Evolutionary conservation across 2,113 vertebrate species (phyloP).

Genomic region (Hippopotamus amphibius): DNA sequence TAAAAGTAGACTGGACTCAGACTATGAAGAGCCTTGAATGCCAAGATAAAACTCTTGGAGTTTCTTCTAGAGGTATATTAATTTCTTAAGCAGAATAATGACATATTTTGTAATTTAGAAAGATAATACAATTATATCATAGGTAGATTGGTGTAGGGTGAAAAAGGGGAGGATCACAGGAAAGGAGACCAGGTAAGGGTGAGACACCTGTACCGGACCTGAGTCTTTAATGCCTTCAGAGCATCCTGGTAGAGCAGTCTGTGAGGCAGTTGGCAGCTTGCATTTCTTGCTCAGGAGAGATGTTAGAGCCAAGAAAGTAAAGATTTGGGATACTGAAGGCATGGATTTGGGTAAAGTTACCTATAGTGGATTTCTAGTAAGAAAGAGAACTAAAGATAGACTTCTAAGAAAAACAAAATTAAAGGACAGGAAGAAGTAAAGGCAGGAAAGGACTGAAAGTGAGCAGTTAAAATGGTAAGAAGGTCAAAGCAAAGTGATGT

Average conservation of each 20-base stretch:
- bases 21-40: neutral
- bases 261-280: neutral
- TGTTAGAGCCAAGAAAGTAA: neutral
- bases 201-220: neutral
- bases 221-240: neutral
- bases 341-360: neutral
- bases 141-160: fast-evolving
- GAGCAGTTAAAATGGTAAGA: neutral
- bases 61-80: neutral
- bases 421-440: neutral
- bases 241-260: neutral
- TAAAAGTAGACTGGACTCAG: neutral
- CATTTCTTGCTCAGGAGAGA: neutral
- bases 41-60: neutral
- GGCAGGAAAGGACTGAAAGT: neutral
- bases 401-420: neutral
- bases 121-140: neutral
- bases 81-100: neutral
- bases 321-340: neutral
- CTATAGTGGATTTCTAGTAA: neutral
- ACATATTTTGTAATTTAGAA: neutral
- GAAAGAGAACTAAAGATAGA: neutral
- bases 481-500: neutral
- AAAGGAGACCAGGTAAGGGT: neutral
- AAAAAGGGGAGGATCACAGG: neutral